phyloP scores from a whole-genome alignment of 2,113 vertebrate genomes.

The Canis aureus region DNA sequence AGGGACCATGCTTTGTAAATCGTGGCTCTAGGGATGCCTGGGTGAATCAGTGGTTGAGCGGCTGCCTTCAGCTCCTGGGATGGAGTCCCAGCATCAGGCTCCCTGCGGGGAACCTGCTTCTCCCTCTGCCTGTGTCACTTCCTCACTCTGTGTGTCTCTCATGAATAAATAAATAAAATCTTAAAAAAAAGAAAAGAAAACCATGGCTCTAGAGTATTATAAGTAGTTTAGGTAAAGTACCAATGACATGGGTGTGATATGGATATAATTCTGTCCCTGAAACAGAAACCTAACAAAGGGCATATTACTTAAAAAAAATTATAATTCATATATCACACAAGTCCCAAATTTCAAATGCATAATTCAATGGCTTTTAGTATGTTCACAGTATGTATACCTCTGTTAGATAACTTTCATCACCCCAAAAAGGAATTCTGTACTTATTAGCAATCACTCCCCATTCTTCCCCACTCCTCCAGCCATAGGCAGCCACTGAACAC shows the following conservation, averaged over 20 bases:
- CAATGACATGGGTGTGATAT: not conserved
- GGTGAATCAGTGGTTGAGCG: no score
- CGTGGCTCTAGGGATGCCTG: no score
- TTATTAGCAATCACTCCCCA: not conserved
- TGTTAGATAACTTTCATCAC: not conserved
- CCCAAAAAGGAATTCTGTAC: not conserved
- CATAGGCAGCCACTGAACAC: not conserved
- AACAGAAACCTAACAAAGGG: slow-evolving; percentile 23
- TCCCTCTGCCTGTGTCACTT: no score
- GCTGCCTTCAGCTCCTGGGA: no score
- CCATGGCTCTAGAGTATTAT: not conserved
- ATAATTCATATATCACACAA: not conserved
- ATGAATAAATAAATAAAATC: no score
- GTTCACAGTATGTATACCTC: not conserved
- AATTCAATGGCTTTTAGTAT: not conserved
- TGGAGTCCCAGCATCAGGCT: no score
- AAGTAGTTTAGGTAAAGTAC: not conserved
- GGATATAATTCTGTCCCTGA: slow-evolving; percentile 12
- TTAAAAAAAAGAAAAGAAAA: not conserved
- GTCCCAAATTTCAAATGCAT: not conserved
- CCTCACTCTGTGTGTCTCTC: no score
- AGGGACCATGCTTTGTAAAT: not conserved
- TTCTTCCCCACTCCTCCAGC: not conserved
- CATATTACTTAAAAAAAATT: not conserved
- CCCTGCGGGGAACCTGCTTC: no score